Conservation (phyloP, 2,888 invertebrate species). For the Acrobeloides nanus region DNA sequence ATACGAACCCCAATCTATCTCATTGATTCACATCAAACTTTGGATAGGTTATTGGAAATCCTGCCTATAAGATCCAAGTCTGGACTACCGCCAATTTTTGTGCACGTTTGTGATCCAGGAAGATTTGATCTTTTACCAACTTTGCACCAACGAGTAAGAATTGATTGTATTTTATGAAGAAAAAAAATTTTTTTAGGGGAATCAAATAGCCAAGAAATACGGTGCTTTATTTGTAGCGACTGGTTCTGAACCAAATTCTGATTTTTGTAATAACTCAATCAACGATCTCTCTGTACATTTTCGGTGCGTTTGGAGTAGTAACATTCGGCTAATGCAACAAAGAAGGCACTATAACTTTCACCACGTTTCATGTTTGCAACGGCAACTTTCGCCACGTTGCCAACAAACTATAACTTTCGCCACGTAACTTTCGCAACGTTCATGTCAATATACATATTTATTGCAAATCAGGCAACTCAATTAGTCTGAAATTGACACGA, state of each 20-base stretch:
- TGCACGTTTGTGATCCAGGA: conserved; percentile 25
- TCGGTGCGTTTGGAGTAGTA: conserved; percentile 11
- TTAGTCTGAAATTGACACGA: too few relatives aligned
- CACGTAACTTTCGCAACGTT: too few relatives aligned
- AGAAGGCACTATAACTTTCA: too few relatives aligned
- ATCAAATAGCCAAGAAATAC: conserved; percentile 16
- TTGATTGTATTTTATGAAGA: conserved; percentile 1
- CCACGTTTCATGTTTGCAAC: too few relatives aligned
- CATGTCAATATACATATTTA: too few relatives aligned
- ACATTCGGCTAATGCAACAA: too few relatives aligned
- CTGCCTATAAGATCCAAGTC: too few relatives aligned
- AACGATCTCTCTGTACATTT: conserved; percentile 10
- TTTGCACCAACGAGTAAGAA: conserved; percentile 20
- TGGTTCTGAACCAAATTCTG: background rate
- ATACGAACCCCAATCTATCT: conserved; percentile 21
- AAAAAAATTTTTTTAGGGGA: conserved; percentile 7
- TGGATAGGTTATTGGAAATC: conserved; percentile 1
- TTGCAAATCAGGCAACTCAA: too few relatives aligned
- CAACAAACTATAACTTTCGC: too few relatives aligned
- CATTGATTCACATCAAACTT: conserved; percentile 15
- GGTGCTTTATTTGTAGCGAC: conserved; percentile 12
- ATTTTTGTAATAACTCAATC: conserved; percentile 1
- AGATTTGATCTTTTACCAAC: conserved; percentile 21
- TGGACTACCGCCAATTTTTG: conserved; percentile 13
- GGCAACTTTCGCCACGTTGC: too few relatives aligned